Conservation (phyloP, 2,113 vertebrate genomes). For the Ictalurus punctatus region DNA sequence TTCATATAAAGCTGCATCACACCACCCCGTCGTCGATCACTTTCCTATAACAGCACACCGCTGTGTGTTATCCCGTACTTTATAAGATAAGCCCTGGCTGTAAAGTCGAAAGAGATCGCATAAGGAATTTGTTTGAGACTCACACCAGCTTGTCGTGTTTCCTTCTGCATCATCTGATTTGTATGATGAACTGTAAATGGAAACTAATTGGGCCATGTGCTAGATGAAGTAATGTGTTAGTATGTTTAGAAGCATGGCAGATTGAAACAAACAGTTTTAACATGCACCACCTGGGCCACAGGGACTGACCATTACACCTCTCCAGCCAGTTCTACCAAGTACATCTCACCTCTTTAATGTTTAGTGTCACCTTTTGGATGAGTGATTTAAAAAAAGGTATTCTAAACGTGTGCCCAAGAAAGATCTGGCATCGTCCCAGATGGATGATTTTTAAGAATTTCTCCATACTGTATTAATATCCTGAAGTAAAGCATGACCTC, state of each 20-base stretch:
- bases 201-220: background rate
- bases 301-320: background rate
- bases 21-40: background rate
- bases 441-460: background rate
- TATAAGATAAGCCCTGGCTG: background rate
- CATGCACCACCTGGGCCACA: background rate
- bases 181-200: background rate
- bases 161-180: conserved; percentile 6
- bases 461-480: conserved; percentile 52
- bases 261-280: background rate
- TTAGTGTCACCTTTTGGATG: background rate
- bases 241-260: background rate
- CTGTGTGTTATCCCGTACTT: background rate
- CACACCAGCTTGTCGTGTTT: background rate
- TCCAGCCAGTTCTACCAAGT: background rate
- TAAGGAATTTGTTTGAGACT: background rate
- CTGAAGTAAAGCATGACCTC: conserved; percentile 49
- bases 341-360: background rate
- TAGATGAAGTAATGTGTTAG: conserved; percentile 1
- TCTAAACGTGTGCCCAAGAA: background rate
- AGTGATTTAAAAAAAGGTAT: no score
- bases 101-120: background rate
- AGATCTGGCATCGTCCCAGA: background rate
- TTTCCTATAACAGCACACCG: no score
- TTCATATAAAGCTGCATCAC: background rate